Conservation (phyloP, 2,113 vertebrate genomes). For the Nasalis larvatus region DNA sequence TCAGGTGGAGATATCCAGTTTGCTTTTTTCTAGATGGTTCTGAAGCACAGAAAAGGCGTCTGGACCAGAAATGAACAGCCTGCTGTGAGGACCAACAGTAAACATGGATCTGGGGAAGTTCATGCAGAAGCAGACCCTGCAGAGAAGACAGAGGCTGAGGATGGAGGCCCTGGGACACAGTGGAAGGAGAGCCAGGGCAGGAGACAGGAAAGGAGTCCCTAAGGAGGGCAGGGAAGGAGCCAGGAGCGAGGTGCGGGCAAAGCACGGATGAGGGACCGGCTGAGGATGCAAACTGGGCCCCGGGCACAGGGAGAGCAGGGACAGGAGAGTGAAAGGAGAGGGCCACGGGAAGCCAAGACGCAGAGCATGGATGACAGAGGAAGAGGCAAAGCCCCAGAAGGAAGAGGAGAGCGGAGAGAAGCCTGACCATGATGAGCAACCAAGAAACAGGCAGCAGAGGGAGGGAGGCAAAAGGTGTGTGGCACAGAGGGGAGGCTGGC, state of each 20-base stretch:
- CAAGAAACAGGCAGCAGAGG: background rate
- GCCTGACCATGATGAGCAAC: background rate
- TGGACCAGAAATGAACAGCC: background rate
- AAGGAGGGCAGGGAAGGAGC: background rate
- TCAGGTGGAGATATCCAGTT: background rate
- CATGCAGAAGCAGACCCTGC: background rate
- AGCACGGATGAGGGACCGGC: background rate
- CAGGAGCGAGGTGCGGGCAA: rapidly evolving
- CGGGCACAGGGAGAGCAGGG: background rate
- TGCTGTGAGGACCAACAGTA: background rate
- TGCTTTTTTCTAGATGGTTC: background rate
- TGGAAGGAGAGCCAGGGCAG: background rate
- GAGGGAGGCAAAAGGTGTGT: background rate
- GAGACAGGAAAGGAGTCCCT: background rate
- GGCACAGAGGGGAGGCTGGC: background rate
- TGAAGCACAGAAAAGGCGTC: background rate
- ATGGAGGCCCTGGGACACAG: background rate
- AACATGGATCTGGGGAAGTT: rapidly evolving
- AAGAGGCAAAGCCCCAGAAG: background rate
- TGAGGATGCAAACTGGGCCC: background rate
- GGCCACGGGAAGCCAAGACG: background rate
- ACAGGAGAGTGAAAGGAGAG: background rate
- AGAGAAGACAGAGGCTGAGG: background rate
- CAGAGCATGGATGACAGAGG: background rate
- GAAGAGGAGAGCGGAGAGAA: background rate